Conservation (phyloP, 2,113 vertebrate genomes). For the Ictidomys tridecemlineatus region DNA sequence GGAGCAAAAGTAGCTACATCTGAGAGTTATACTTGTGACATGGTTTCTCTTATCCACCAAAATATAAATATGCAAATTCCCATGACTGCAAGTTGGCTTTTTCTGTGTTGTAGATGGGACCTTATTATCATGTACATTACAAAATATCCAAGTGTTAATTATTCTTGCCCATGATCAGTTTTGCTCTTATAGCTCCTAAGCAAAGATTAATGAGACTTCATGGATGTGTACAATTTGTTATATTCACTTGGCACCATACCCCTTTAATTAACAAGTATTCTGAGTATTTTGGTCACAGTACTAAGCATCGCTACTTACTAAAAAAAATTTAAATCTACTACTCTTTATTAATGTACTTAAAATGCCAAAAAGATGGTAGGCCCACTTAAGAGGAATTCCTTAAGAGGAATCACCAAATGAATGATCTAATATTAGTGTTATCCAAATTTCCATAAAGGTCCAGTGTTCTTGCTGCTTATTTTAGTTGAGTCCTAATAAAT, state of each 20-base stretch:
- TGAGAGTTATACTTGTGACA: neutral
- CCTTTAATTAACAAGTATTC: neutral
- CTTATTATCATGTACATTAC: neutral
- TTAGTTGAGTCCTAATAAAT: slow-evolving; percentile 28
- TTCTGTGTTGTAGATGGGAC: neutral
- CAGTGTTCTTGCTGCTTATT: slow-evolving; percentile 48
- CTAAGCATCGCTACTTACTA: neutral
- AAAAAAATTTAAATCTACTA: slow-evolving; percentile 52
- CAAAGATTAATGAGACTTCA: neutral
- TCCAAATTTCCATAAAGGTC: slow-evolving; percentile 43
- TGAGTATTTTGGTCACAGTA: neutral
- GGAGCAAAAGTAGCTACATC: slow-evolving; percentile 1
- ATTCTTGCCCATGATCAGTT: neutral
- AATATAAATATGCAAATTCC: slow-evolving; percentile 32
- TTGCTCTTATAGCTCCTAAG: neutral
- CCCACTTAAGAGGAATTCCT: neutral
- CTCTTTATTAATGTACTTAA: slow-evolving; percentile 37
- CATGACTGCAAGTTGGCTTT: neutral
- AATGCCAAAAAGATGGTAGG: slow-evolving; percentile 40
- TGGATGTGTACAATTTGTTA: neutral
- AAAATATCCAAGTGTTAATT: neutral
- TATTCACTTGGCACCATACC: neutral
- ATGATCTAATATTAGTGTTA: slow-evolving; percentile 51
- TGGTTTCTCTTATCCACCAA: neutral
- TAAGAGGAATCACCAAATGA: neutral